Base-by-base conservation (phyloP, 2,888 invertebrate genomes). In the Metacarcinus magister region DNA sequence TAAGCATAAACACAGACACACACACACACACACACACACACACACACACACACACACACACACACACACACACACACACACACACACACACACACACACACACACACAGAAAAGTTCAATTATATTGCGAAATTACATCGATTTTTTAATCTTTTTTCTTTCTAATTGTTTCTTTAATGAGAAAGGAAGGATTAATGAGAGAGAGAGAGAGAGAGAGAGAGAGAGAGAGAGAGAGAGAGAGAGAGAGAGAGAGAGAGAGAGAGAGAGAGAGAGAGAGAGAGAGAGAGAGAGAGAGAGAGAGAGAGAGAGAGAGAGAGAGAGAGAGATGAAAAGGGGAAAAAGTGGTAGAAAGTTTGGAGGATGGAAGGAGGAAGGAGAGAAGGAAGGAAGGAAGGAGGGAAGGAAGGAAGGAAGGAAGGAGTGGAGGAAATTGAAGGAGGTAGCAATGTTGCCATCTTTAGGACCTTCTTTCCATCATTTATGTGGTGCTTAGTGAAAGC, bases 211-310 rank as follows among this genome's bases (percentile, higher is more conserved):
- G 82, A 82, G 82, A 82, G 82, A 82, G 82, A 82, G 82, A 82
- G 82, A 82, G 82, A 82, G 82, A 82, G 82, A 82, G 82, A 82
- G 82, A 82, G 82, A 82, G 82, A 82, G 82, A 82, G 54, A n/a
- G n/a, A n/a, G n/a, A n/a, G n/a, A n/a, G n/a, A 67, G 67, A 23
- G 32, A 32, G 67, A 32, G 82, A 32, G 82, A 82, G 32, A 4
- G 32, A 82, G 5, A 32, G 2, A 13, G 10, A 32, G 7, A 7
- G 10, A n/a, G n/a, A 67, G 5, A 67, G n/a, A 67, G 5, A 67
- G 2, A n/a, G 67, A 23, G 67, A 67, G 67, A 54, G 54, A 54
- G 67, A 67, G 67, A 67, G 19, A 19, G 19, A 19, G 67, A 67
- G 67, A 67, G 67, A 67, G 67, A 67, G 67, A 67, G 67, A 67